A percentile compares a stretch with the other conserved stretches of the same genome.
Conservation (phyloP, 2,888 invertebrate genomes). For the Sialis lutaria region DNA sequence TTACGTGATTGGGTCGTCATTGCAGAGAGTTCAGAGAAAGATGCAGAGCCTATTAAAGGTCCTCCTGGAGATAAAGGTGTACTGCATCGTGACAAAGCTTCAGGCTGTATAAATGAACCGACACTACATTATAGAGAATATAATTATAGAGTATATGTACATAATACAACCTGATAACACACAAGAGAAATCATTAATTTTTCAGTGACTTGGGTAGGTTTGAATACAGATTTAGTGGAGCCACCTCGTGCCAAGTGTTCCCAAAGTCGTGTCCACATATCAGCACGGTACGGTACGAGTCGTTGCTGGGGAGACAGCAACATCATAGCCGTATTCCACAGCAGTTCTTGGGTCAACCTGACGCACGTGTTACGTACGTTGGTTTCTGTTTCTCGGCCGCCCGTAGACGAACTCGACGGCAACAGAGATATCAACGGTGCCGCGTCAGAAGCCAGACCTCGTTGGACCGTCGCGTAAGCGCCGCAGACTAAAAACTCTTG, state of each 20-base stretch:
- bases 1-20: constrained; percentile 26
- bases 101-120: constrained; percentile 35
- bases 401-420: constrained; percentile 47
- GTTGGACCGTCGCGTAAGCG: constrained; percentile 51
- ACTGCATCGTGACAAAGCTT: constrained; percentile 67
- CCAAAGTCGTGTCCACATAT: constrained; percentile 73
- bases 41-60: constrained; percentile 22
- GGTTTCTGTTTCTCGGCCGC: constrained; percentile 40
- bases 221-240: constrained; percentile 42
- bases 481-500: constrained; percentile 69
- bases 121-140: too few species aligned
- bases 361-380: constrained; percentile 37
- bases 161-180: constrained; percentile 51
- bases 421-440: constrained; percentile 46
- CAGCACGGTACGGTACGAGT: constrained; percentile 62
- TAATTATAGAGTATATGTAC: constrained; percentile 1
- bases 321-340: constrained; percentile 72
- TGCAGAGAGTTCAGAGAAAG: constrained; percentile 28
- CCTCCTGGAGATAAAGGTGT: constrained; percentile 69
- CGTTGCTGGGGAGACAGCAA: constrained; percentile 69
- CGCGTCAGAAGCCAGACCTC: constrained; percentile 56
- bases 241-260: constrained; percentile 43
- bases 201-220: constrained; percentile 52
- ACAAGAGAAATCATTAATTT: constrained; percentile 64
- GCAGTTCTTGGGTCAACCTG: constrained; percentile 51